Evolutionary conservation across 2,888 invertebrate genomes (phyloP), one percentile per base, ranked within the genome.

Genomic region (Stenodema calcarata): DNA sequence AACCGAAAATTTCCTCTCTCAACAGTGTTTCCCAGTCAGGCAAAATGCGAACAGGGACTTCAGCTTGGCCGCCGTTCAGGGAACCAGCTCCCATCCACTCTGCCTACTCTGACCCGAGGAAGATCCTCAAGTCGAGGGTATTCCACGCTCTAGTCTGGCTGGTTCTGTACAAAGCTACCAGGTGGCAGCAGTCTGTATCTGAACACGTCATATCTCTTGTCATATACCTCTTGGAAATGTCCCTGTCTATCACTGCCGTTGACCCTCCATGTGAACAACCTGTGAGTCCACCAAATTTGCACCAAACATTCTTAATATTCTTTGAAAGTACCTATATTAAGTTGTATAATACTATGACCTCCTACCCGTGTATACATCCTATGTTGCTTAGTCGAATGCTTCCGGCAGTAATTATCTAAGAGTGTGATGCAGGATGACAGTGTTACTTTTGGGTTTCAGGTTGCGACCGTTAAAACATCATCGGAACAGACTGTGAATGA

Each of bases 151-250:
- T 95, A 89, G 93, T 96, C 88, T 94, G 98, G 90, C 94, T 94
- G 87, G 95, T 97, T 89, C 93, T 98, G 88, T 95, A 96, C 91
- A 96, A 97, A 90, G 96, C 96, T 87, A 95, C 96, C 82, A 94
- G 95, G 90, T 94, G 92, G 62, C 93, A 94, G 88, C 93, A 94
- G 88, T 93, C 93, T 89, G 93, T 96, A 87, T 95, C 97, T 76
- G 98, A 99, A 91, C 97, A 97, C 91, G 94, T 97, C 89, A 93
- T 98, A 90, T 96, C 97, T 84, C 92, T 98, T 87, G 94, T 96
- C 79, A 93, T 98, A 18, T 98, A 97, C 91, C 93, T 99, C 87
- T 92, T 99, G 88, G 96, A 97, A 91, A 95, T 97, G 91, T 95
- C 96, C 42, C 70, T 89, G 44, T 87, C 88, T 35, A 87, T 89